phyloP scores from a whole-genome alignment of 2,888 invertebrate genomes.

The Synanthedon formicaeformis region DNA sequence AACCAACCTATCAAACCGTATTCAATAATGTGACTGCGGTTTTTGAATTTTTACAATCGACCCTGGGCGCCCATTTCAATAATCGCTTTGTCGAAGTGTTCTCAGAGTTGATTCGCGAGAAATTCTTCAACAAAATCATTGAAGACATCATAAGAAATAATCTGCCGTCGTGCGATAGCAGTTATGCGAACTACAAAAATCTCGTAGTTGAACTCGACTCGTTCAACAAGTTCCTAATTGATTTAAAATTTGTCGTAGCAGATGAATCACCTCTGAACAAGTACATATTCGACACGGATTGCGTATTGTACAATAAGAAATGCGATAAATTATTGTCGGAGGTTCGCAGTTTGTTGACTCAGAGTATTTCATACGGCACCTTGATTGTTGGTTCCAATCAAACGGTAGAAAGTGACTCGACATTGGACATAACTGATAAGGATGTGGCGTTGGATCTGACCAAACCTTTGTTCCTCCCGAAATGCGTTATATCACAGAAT shows the following conservation, averaged over 20 bases:
- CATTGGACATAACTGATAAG: conserved; percentile 28
- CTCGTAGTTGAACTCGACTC: conserved; percentile 52
- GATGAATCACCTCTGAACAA: conserved; percentile 49
- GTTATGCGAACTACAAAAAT: conserved; percentile 47
- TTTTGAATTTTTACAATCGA: conserved; percentile 59
- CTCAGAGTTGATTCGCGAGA: conserved; percentile 41
- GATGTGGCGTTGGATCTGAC: conserved; percentile 35
- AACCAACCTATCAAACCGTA: conserved; percentile 51
- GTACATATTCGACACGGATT: conserved; percentile 54
- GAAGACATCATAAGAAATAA: conserved; percentile 55
- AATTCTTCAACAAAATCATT: conserved; percentile 56
- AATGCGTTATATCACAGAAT: conserved; percentile 54
- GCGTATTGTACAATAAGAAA: conserved; percentile 56
- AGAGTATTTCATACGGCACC: conserved; percentile 47
- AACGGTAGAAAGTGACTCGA: conserved; percentile 28
- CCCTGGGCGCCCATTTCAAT: conserved; percentile 49
- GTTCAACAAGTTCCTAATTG: conserved; percentile 57
- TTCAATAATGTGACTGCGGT: conserved; percentile 57
- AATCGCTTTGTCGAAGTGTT: conserved; percentile 52
- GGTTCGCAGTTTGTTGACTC: conserved; percentile 37
- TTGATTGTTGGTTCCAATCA: conserved; percentile 31
- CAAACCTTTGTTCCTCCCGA: conserved; percentile 50
- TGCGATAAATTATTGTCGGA: conserved; percentile 54
- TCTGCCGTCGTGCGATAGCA: conserved; percentile 51
- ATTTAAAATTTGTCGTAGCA: conserved; percentile 51